Conservation (phyloP, 2,888 invertebrate genomes). For the Eledona agricola region DNA sequence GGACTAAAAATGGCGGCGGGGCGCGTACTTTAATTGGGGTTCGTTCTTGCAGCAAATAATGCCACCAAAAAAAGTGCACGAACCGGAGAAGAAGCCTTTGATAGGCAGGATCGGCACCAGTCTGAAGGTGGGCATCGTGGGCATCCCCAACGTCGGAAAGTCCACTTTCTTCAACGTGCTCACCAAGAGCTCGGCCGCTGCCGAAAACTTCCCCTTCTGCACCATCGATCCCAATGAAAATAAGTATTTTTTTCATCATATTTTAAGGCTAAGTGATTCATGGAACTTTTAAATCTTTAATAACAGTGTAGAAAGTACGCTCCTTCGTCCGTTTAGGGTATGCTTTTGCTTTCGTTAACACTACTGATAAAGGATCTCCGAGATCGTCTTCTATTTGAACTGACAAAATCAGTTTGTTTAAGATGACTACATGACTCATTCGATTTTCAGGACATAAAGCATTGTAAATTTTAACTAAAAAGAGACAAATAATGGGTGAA, state of each 20-base stretch:
- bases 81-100: conserved; percentile 86
- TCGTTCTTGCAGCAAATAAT: conserved; percentile 52
- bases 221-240: conserved; percentile 99
- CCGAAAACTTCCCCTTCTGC: conserved; percentile 99
- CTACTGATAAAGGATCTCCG: no score
- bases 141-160: conserved; percentile 98
- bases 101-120: conserved; percentile 97
- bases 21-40: conserved; percentile 17
- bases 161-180: conserved; percentile 99
- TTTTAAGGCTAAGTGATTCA: no score
- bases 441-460: no score
- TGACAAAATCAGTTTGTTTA: no score
- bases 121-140: conserved; percentile 94
- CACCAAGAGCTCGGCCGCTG: conserved; percentile 96
- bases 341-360: no score
- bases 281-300: no score
- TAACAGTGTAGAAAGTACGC: no score
- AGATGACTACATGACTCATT: no score
- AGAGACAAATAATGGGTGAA: no score
- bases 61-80: conserved; percentile 91
- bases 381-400: no score
- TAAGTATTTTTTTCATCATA: conserved; percentile 85
- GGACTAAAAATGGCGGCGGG: conserved; percentile 7
- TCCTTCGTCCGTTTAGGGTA: no score
- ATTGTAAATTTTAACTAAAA: no score